A percentile compares a stretch with the other conserved stretches of the same genome.
phyloP scores from a whole-genome alignment of 1,140 invertebrate species.

The Goniozus legneri region DNA sequence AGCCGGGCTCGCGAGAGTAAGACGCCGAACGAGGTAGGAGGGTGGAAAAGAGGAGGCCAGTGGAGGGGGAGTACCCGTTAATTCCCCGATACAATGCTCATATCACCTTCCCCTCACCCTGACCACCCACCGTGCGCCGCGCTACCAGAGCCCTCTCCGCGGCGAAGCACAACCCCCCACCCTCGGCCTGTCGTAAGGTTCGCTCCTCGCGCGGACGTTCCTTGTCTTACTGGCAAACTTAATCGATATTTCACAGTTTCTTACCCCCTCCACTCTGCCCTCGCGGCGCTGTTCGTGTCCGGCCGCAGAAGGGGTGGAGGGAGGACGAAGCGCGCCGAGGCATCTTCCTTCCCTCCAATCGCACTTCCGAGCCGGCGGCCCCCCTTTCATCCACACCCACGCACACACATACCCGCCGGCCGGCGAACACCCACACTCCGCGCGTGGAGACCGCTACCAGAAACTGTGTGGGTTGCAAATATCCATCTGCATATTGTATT shows the following conservation, averaged over 20 bases:
- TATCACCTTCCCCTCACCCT: constrained; percentile 50
- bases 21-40: constrained; percentile 8
- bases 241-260: constrained; percentile 58
- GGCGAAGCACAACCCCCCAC: constrained; percentile 16
- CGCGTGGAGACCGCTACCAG: constrained; percentile 21
- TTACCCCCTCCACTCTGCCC: constrained; percentile 47
- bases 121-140: constrained; percentile 31
- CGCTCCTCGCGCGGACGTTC: constrained; percentile 44
- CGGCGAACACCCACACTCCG: constrained; percentile 6
- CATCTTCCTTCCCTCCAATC: constrained; percentile 49
- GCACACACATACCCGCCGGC: background rate
- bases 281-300: constrained; percentile 40
- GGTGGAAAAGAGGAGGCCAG: constrained; percentile 14
- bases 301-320: constrained; percentile 42
- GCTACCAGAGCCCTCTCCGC: constrained; percentile 10
- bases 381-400: background rate
- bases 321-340: too few species aligned
- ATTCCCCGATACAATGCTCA: constrained; percentile 58
- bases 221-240: constrained; percentile 57
- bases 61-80: constrained; percentile 45
- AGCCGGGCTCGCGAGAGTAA: constrained; percentile 1
- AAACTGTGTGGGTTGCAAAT: constrained; percentile 38
- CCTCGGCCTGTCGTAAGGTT: constrained; percentile 14
- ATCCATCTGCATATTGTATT: constrained; percentile 48
- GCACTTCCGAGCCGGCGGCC: constrained; percentile 28